Evolutionary conservation across 2,888 invertebrate species (phyloP).

Genomic region (Brachypalpus laphriformis): DNA sequence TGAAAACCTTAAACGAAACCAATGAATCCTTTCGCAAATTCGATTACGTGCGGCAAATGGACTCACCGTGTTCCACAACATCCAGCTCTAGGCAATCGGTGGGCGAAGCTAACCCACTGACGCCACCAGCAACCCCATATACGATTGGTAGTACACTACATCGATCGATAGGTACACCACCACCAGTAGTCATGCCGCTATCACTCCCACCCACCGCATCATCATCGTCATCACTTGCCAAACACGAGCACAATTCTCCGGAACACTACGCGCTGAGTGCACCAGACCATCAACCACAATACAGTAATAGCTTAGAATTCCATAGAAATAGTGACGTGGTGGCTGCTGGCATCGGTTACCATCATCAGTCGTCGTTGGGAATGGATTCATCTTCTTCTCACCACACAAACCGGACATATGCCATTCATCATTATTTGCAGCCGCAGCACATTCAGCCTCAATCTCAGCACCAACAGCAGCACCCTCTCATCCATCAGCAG

Average conservation of each 20-base stretch:
- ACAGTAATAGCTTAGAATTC: conserved; percentile 62
- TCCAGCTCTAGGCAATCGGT: conserved; percentile 79
- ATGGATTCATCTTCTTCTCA: conserved; percentile 58
- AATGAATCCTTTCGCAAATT: conserved; percentile 74
- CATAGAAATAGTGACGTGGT: conserved; percentile 57
- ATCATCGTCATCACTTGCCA: conserved; percentile 59
- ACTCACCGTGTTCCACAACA: conserved; percentile 81
- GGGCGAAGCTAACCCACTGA: conserved; percentile 77
- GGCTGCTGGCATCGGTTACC: conserved; percentile 51
- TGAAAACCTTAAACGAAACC: conserved; percentile 78
- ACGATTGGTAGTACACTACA: conserved; percentile 50
- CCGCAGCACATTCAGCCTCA: conserved; percentile 63
- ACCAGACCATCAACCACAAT: conserved; percentile 59
- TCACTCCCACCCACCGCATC: conserved; percentile 50
- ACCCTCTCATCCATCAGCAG: conserved; percentile 51
- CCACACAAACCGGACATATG: conserved; percentile 63
- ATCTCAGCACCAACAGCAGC: conserved; percentile 64
- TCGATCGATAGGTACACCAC: conserved; percentile 59
- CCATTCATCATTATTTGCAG: conserved; percentile 71
- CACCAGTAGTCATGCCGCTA: conserved; percentile 52
- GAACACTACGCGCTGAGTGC: conserved; percentile 59
- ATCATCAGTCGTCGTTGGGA: conserved; percentile 59
- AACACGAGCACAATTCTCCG: conserved; percentile 62
- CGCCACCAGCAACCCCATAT: conserved; percentile 81
- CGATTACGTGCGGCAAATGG: conserved; percentile 77